Percentiles rank a stretch among this genome's conserved stretches.
These are phyloP conservation scores for Nothobranchius furzeri DNA, from an alignment of 2,113 vertebrate genomes.

Conservation along the genomic window DNA sequence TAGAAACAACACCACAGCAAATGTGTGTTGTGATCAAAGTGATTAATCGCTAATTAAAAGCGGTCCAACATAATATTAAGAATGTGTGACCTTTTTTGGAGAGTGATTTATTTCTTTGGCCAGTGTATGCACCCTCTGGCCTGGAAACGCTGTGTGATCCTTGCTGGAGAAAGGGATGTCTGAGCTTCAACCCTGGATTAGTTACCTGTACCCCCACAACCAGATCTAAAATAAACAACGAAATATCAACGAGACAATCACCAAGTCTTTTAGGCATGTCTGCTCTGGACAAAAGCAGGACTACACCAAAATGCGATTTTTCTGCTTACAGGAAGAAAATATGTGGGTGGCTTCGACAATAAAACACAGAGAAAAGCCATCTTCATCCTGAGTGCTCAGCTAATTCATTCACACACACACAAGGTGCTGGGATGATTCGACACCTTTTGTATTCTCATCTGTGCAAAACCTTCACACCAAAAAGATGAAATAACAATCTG, in stretches of 20 bases:
- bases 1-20: too few species aligned
- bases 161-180: too few species aligned
- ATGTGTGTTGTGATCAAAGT: too few species aligned
- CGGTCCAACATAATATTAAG: too few species aligned
- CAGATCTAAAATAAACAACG: too few species aligned
- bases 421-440: background rate
- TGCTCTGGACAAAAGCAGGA: background rate
- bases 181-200: too few species aligned
- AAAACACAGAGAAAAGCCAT: slow-evolving; percentile 15
- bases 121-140: too few species aligned
- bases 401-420: slow-evolving; percentile 3
- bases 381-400: background rate
- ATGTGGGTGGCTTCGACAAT: background rate
- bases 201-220: too few species aligned
- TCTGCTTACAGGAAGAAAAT: background rate
- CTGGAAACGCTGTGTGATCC: too few species aligned
- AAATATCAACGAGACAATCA: background rate
- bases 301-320: background rate
- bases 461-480: background rate
- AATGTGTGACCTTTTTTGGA: too few species aligned
- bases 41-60: too few species aligned
- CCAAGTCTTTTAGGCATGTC: background rate
- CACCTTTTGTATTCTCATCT: background rate
- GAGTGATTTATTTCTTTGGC: too few species aligned
- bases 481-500: background rate